Conservation (phyloP, 2,888 invertebrate species). For the Notodonta ziczac region DNA sequence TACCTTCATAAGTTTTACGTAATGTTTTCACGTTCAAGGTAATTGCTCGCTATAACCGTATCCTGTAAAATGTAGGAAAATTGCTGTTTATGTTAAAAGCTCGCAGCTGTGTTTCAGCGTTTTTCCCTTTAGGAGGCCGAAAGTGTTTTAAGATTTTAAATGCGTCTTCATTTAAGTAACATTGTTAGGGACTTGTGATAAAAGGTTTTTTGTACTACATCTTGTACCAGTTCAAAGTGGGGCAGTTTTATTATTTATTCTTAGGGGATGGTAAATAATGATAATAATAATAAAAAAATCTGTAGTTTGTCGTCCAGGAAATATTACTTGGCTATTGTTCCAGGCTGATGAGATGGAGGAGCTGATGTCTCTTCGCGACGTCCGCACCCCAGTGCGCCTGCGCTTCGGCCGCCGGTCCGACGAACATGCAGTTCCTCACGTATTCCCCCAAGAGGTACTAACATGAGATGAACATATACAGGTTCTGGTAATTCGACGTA, state of each 20-base stretch:
- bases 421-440: conserved; percentile 77
- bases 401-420: conserved; percentile 81
- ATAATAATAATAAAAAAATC: background rate
- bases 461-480: background rate
- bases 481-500: no score
- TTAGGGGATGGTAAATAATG: background rate
- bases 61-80: background rate
- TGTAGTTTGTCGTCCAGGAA: background rate
- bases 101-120: conserved; percentile 21
- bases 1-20: background rate
- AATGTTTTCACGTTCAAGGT: background rate
- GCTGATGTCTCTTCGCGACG: conserved; percentile 69
- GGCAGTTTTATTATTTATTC: background rate
- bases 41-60: background rate
- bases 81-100: conserved; percentile 18
- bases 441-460: conserved; percentile 77
- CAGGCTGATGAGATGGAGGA: conserved; percentile 78
- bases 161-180: conserved; percentile 1
- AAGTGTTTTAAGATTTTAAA: background rate
- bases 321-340: conserved; percentile 10
- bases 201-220: conserved; percentile 5
- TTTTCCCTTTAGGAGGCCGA: background rate
- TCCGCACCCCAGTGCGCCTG: conserved; percentile 76
- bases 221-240: background rate
- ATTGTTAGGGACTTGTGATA: conserved; percentile 2